Evolutionary conservation across 2,888 invertebrate genomes (phyloP), one percentile per base, ranked within the genome.

Genomic region (Acleris literana): DNA sequence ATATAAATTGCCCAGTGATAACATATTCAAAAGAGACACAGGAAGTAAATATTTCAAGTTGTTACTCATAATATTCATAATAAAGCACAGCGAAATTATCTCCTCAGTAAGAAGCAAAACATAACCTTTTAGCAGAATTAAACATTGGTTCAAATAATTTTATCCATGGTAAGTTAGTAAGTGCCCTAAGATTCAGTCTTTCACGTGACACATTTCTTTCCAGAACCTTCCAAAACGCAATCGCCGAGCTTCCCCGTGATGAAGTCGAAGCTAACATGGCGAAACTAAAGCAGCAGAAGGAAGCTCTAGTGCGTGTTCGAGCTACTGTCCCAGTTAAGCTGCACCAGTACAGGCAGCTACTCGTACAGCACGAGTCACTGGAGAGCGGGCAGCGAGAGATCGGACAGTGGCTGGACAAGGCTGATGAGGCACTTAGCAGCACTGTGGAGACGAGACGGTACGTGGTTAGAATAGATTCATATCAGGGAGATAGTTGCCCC

Each of bases 251-350:
- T 62, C 96, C 97, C 0, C 95, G 98, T 39, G 97, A 98, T 58
- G 97, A 98, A 78, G 98, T 99, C 0, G 98, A 97, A 76, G 94
- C 94, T 69, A 97, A 98, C 94, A 97, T 99, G 96, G 94, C 94
- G 51, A 95, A 95, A 2, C 90, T 99, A 53, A 98, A 98, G 79
- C 96, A 95, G 76, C 97, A 97, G 82, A 98, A 98, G 83, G 98
- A 98, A 81, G 95, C 96, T 0, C 88, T 98, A 13, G 97, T 98
- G 0, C 94, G 95, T 74, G 96, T 98, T 5, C 94, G 98, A 5
- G 97, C 97, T 0, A 93, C 95, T 69, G 95, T 98, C 64, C 97
- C 97, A 0, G 94, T 95, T 65, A 96, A 97, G 75, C 89, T 97
- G 69, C 97, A 97, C 77, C 93, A 97, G 46, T 96, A 96, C 85